Evolutionary conservation across 2,113 vertebrate genomes (phyloP).

Genomic region (Kryptolebias marmoratus): DNA sequence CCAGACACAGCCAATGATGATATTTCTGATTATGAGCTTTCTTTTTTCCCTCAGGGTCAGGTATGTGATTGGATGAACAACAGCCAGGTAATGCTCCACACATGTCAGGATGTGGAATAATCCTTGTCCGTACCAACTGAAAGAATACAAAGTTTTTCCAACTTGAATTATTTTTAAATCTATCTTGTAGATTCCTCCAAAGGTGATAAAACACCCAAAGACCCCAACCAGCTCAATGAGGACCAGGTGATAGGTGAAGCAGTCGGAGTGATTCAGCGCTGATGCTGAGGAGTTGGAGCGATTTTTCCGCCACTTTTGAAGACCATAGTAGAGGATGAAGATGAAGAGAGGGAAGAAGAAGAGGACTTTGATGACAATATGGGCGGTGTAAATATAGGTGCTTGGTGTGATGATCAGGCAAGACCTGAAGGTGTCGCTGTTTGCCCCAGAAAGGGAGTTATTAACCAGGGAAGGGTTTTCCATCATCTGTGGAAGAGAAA

Average conservation of each 20-base stretch:
- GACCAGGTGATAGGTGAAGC: conserved; percentile 9
- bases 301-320: background rate
- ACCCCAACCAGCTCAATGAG: background rate
- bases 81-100: conserved; percentile 14
- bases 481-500: too few species aligned
- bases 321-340: background rate
- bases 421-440: background rate
- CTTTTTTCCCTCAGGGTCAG: background rate
- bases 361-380: accelerated
- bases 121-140: background rate
- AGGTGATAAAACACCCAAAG: accelerated
- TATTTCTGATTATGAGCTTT: background rate
- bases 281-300: background rate
- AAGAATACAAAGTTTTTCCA: accelerated
- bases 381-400: background rate
- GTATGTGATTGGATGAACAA: conserved; percentile 5
- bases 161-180: accelerated
- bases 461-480: too few species aligned
- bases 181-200: accelerated
- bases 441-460: too few species aligned
- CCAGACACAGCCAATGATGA: background rate
- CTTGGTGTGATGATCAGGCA: background rate
- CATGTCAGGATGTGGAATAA: conserved; percentile 5
- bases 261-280: background rate
- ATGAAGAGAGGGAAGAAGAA: conserved; percentile 11